phyloP scores from a whole-genome alignment of 1,140 invertebrate genomes.

The Drosophila bocqueti region DNA sequence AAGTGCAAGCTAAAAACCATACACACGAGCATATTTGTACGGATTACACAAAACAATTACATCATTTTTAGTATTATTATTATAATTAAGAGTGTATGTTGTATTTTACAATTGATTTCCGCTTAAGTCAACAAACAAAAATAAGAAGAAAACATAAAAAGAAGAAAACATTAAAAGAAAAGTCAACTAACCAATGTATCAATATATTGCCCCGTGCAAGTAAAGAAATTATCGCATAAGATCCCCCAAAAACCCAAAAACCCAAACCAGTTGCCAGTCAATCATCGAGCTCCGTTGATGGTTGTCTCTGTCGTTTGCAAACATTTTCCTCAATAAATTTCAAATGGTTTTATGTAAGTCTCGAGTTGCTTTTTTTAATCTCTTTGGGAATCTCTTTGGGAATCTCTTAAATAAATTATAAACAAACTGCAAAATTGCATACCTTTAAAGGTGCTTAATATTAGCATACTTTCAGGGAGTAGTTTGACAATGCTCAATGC shows the following conservation, averaged over 20 bases:
- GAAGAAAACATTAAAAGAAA: not conserved
- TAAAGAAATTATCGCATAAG: conserved; percentile 44
- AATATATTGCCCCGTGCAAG: conserved; percentile 46
- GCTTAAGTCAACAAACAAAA: conserved; percentile 41
- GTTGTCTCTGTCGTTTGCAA: conserved; percentile 50
- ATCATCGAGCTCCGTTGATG: conserved; percentile 49
- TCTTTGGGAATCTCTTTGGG: no score
- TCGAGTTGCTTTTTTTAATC: not conserved
- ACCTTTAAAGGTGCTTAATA: no score
- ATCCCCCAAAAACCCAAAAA: conserved; percentile 6
- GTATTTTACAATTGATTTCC: conserved; percentile 71
- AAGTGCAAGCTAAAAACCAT: conserved; percentile 57
- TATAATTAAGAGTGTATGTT: conserved; percentile 67
- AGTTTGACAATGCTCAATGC: no score
- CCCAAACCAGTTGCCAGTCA: conserved; percentile 41
- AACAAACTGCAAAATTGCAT: no score
- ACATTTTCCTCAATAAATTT: conserved; percentile 51
- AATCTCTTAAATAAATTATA: not conserved
- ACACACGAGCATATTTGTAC: conserved; percentile 39
- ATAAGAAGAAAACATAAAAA: not conserved
- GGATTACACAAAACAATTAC: conserved; percentile 48
- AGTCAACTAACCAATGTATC: conserved; percentile 49
- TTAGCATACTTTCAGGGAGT: no score
- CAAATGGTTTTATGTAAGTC: conserved; percentile 49
- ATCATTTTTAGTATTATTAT: conserved; percentile 58